Evolutionary conservation across 2,797 vertebrate genomes (phyloP).

Genomic region (Euphonia xanthogaster): DNA sequence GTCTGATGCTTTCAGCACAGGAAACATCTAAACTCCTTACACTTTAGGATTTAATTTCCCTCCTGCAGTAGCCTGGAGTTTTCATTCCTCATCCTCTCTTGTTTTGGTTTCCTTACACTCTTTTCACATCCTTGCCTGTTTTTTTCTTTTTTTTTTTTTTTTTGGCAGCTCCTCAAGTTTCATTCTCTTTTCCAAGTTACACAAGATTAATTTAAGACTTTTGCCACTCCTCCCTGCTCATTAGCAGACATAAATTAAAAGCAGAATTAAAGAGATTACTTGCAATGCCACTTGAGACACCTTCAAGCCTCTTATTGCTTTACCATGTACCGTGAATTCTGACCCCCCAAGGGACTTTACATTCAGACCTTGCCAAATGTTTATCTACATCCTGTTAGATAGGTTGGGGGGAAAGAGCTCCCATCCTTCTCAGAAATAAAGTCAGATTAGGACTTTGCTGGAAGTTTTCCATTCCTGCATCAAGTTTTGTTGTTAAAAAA

Average conservation of each 20-base stretch:
- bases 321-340: neutral
- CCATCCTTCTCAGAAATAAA: neutral
- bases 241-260: constrained; percentile 24
- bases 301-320: neutral
- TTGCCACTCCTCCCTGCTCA: neutral
- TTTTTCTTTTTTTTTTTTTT: neutral
- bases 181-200: constrained; percentile 8
- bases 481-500: neutral
- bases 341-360: neutral
- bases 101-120: neutral
- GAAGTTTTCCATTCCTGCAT: neutral
- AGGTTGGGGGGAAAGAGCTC: neutral
- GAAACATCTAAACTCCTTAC: neutral
- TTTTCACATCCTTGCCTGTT: neutral
- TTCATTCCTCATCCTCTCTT: constrained; percentile 30
- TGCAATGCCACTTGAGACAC: neutral
- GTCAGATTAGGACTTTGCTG: neutral
- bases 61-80: constrained; percentile 1
- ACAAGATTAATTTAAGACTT: neutral
- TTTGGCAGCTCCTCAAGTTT: neutral
- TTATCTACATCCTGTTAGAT: neutral
- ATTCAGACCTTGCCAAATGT: neutral
- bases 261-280: constrained; percentile 30
- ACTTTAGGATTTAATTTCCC: neutral
- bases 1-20: constrained; percentile 25